Conservation (phyloP, 2,113 vertebrate species). For the Sinocyclocheilus anophthalmus region DNA sequence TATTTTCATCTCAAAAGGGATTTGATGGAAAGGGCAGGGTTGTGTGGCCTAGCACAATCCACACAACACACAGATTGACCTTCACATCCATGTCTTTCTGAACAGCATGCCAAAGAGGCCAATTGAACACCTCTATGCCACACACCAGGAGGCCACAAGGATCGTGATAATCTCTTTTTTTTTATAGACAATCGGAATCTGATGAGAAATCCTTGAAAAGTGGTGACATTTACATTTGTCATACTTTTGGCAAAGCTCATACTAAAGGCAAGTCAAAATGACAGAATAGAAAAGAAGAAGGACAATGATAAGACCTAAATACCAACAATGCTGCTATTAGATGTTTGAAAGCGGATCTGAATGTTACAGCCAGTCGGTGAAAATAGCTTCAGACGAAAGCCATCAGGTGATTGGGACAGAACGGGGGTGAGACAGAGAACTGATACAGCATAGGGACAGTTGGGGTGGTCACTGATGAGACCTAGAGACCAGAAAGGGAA, state of each 20-base stretch:
- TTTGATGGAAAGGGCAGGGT: conserved; percentile 48
- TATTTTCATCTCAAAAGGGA: conserved; percentile 56
- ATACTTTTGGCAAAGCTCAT: neutral
- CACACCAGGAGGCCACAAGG: conserved; percentile 27
- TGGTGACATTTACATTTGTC: conserved; percentile 50
- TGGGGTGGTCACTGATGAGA: conserved; percentile 9
- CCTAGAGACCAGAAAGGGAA: conserved; percentile 65
- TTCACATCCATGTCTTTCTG: conserved; percentile 34
- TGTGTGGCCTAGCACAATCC: conserved; percentile 27
- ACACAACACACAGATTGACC: conserved; percentile 38
- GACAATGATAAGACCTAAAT: conserved; percentile 38
- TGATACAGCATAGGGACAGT: conserved; percentile 25
- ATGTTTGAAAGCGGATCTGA: conserved; percentile 35
- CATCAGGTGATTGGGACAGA: conserved; percentile 23
- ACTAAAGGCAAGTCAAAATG: conserved; percentile 9
- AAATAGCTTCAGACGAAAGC: conserved; percentile 36
- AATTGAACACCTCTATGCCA: conserved; percentile 25
- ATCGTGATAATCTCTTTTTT: conserved; percentile 15
- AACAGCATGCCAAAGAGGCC: conserved; percentile 42
- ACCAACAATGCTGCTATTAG: conserved; percentile 14
- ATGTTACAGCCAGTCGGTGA: conserved; percentile 8
- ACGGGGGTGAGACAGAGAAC: conserved; percentile 4
- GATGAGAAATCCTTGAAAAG: conserved; percentile 38
- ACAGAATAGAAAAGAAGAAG: neutral
- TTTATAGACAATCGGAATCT: conserved; percentile 36